Conservation (phyloP, 2,797 vertebrate genomes). For the Halcyon chelicuti region DNA sequence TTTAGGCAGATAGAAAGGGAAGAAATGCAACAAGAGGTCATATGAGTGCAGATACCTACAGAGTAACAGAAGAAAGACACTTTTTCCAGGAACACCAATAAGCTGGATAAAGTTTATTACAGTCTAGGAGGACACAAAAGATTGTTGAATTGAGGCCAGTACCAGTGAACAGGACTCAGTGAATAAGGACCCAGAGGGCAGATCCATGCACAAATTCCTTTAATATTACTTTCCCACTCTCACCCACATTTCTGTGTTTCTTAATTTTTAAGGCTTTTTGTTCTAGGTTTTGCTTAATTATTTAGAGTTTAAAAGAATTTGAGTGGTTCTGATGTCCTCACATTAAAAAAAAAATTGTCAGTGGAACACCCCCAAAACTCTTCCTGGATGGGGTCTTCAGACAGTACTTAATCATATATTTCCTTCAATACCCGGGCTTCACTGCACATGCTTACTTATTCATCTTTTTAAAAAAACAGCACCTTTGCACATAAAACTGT, state of each 20-base stretch:
- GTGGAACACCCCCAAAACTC: neutral
- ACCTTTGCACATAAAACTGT: neutral
- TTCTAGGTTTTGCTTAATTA: neutral
- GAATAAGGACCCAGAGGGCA: neutral
- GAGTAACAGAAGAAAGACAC: neutral
- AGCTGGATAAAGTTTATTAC: neutral
- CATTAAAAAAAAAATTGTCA: neutral
- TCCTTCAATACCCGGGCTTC: neutral
- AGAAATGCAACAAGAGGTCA: neutral
- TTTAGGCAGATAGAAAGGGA: neutral
- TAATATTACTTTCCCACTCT: neutral
- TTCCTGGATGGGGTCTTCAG: neutral
- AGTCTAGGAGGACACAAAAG: neutral
- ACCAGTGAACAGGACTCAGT: neutral
- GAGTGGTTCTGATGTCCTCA: neutral
- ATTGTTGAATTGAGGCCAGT: neutral
- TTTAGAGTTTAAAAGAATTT: neutral
- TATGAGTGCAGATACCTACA: neutral
- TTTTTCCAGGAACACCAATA: neutral
- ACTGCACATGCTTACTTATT: neutral
- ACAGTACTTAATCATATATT: neutral
- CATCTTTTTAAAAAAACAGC: neutral
- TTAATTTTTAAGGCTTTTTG: neutral
- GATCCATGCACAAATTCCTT: neutral
- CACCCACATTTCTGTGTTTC: rapidly evolving